Percentiles rank a stretch among this genome's conserved stretches.
Evolutionary conservation across 2,888 invertebrate species (phyloP).

Genomic region (Caenorhabditis sp.): DNA sequence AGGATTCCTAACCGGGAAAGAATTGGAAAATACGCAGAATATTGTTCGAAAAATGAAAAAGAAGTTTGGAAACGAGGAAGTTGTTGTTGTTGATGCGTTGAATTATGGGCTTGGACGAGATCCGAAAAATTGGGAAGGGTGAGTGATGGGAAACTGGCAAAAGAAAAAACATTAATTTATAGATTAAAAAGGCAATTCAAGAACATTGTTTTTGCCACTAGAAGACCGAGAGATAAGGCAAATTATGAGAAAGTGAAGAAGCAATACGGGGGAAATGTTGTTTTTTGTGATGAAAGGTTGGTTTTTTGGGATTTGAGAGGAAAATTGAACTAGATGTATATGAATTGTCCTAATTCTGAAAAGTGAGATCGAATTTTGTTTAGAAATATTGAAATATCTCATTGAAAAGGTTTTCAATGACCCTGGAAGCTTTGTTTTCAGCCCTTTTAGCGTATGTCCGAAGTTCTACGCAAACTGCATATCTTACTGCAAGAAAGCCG

Average conservation of each 20-base stretch:
- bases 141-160: background rate
- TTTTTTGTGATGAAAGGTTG: slow-evolving; percentile 15
- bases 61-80: background rate
- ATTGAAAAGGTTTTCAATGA: no score
- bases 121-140: slow-evolving; percentile 14
- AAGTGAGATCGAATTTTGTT: no score
- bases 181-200: slow-evolving; percentile 1
- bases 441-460: no score
- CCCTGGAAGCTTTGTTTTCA: no score
- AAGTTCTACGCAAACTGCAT: no score
- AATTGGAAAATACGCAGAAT: background rate
- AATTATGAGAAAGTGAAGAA: slow-evolving; percentile 9
- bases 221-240: background rate
- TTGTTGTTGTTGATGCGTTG: slow-evolving; percentile 33
- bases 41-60: slow-evolving; percentile 15
- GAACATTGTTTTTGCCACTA: slow-evolving; percentile 21
- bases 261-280: slow-evolving; percentile 16
- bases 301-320: background rate
- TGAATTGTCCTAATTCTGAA: no score
- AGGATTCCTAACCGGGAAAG: slow-evolving; percentile 10
- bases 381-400: no score
- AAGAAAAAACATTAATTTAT: slow-evolving; percentile 13
- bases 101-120: slow-evolving; percentile 24
- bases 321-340: no score
- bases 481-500: no score